phyloP scores from a whole-genome alignment of 1,140 invertebrate genomes.

The Drosophila takahashii region DNA sequence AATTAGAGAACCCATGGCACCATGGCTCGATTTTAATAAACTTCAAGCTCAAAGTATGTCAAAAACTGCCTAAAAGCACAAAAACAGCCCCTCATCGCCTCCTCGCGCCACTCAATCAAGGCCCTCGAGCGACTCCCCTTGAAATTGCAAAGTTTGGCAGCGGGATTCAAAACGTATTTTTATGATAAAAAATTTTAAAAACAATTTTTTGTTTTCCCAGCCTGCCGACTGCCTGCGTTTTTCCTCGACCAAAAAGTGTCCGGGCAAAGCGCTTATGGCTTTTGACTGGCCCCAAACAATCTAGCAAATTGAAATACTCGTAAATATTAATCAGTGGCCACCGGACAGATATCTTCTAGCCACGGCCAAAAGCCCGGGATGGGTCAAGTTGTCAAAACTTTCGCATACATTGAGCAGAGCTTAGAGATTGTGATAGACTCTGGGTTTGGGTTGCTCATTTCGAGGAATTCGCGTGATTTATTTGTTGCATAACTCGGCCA shows the following conservation, averaged over 20 bases:
- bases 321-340: conserved; percentile 73
- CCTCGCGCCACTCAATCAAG: conserved; percentile 6
- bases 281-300: conserved; percentile 46
- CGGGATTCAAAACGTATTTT: conserved; percentile 64
- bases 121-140: conserved; percentile 34
- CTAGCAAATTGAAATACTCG: conserved; percentile 70
- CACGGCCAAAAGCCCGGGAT: conserved; percentile 4
- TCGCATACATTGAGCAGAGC: conserved; percentile 38
- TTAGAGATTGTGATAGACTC: conserved; percentile 69
- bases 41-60: conserved; percentile 56
- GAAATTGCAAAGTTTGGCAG: conserved; percentile 66
- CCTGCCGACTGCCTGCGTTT: not conserved
- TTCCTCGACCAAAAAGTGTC: conserved; percentile 17
- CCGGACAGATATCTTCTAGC: conserved; percentile 21
- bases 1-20: conserved; percentile 52
- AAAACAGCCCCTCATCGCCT: conserved; percentile 16
- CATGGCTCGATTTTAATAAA: conserved; percentile 66
- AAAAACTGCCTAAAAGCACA: conserved; percentile 50
- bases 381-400: conserved; percentile 38
- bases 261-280: conserved; percentile 63
- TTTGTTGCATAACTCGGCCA: conserved; percentile 71
- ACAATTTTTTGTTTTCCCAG: conserved; percentile 57
- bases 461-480: conserved; percentile 71
- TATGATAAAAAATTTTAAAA: conserved; percentile 67
- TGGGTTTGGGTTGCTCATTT: conserved; percentile 38